Conservation (phyloP, 2,797 vertebrate genomes). For the Mallotus villosus region DNA sequence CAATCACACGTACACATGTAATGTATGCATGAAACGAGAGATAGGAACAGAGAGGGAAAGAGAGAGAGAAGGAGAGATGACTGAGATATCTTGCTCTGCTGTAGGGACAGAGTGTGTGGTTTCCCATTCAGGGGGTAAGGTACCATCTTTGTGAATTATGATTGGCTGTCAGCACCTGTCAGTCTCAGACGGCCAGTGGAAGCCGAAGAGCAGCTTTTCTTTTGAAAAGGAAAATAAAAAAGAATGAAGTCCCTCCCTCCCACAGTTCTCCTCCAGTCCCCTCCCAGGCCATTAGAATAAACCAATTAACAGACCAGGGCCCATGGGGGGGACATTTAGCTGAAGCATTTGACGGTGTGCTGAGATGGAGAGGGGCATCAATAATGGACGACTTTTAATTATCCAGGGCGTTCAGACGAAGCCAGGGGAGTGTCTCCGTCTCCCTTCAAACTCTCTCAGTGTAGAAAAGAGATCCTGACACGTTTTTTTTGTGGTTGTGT, state of each 20-base stretch:
- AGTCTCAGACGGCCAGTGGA: background rate
- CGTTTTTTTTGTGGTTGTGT: background rate
- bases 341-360: conserved; percentile 3
- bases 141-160: background rate
- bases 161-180: conserved; percentile 6
- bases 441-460: background rate
- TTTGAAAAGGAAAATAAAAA: background rate
- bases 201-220: background rate
- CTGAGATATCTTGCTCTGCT: background rate
- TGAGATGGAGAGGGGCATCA: conserved; percentile 21
- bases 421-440: conserved; percentile 18
- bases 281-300: conserved; percentile 16
- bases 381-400: conserved; percentile 33
- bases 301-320: conserved; percentile 12
- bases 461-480: too few relatives aligned
- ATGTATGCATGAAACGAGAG: background rate
- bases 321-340: background rate
- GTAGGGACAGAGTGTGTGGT: background rate
- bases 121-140: background rate
- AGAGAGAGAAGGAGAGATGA: background rate
- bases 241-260: background rate
- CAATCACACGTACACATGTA: background rate
- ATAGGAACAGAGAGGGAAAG: background rate
- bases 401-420: conserved; percentile 10
- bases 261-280: background rate